Percentiles rank a stretch among this genome's conserved stretches.
Conservation (phyloP, 64 coral and sea anemone genomes). For the Acropora tenuis region DNA sequence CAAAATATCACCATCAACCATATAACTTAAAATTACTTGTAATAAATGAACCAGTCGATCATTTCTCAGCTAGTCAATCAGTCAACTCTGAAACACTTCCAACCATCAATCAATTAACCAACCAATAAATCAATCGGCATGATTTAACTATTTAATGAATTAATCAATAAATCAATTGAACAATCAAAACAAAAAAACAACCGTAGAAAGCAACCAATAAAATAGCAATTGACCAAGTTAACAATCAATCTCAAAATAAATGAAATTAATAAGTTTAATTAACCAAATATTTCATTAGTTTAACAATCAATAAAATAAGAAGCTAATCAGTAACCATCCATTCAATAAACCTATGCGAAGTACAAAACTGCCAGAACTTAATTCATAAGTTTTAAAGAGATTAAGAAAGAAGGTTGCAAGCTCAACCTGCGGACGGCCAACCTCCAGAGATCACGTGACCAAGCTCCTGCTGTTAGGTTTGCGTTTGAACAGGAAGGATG, state of each 20-base stretch:
- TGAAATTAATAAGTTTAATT: conserved; percentile 5
- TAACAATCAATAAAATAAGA: background rate
- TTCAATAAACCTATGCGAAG: conserved; percentile 1
- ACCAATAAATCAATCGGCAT: background rate
- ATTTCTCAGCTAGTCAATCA: background rate
- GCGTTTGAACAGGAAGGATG: too few relatives aligned
- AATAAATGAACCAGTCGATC: background rate
- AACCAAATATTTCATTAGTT: background rate
- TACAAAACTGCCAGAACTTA: background rate
- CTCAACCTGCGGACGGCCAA: background rate
- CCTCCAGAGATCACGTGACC: too few relatives aligned
- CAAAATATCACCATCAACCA: conserved; percentile 17
- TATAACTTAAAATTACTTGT: background rate
- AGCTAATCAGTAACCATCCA: background rate
- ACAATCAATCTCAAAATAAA: background rate
- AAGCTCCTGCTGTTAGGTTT: too few relatives aligned
- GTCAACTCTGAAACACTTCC: background rate
- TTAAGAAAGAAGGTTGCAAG: background rate
- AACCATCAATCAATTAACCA: background rate
- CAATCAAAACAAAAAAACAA: background rate
- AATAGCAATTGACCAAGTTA: too few relatives aligned
- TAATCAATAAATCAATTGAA: background rate
- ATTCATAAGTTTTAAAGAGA: conserved; percentile 1
- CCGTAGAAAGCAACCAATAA: background rate
- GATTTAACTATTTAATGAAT: background rate